Conservation (phyloP, 2,113 vertebrate genomes). For the Spermophilus dauricus region DNA sequence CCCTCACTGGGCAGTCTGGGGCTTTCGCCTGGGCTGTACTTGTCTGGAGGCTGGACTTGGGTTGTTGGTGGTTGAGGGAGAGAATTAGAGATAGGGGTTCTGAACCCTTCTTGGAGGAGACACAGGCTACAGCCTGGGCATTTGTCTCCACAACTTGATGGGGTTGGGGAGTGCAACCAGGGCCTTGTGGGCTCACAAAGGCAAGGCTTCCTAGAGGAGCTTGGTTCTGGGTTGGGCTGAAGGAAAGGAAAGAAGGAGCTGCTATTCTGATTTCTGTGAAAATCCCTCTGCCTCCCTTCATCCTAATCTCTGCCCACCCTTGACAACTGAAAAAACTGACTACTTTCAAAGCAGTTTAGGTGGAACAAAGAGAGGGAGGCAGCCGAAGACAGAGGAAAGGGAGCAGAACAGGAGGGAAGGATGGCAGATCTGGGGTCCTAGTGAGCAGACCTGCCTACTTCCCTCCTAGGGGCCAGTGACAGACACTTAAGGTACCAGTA, state of each 20-base stretch:
- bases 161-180: no score
- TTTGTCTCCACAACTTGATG: not conserved
- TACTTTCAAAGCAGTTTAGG: not conserved
- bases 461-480: not conserved
- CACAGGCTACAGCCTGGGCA: not conserved
- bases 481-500: not conserved
- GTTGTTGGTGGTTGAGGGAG: not conserved
- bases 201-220: not conserved
- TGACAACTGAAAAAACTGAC: not conserved
- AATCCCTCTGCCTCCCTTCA: not conserved
- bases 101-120: not conserved
- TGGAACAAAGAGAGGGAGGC: not conserved
- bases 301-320: not conserved
- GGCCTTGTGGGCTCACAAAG: not conserved
- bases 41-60: not conserved
- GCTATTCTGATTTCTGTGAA: not conserved
- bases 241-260: not conserved
- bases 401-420: not conserved
- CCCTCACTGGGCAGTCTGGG: not conserved
- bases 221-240: not conserved
- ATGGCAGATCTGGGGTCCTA: not conserved
- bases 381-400: not conserved
- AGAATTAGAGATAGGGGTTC: not conserved
- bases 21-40: not conserved
- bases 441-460: not conserved